These are phyloP conservation scores for Bombus huntii DNA, from an alignment of 1,140 invertebrate species.

Conservation along the genomic window DNA sequence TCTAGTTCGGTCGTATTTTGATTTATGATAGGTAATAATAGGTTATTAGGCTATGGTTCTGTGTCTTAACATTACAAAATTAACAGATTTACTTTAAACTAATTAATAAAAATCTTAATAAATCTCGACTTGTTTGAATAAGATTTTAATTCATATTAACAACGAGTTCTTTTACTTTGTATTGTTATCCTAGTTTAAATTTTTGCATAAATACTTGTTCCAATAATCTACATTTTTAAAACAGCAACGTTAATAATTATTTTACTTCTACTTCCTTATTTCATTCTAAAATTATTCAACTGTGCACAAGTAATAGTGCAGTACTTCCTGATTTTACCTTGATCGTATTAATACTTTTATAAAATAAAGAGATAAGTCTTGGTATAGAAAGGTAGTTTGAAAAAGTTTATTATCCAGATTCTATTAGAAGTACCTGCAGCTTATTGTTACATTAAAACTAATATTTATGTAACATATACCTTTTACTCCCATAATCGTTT, in stretches of 20 bases:
- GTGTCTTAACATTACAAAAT: too few relatives aligned
- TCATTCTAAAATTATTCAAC: background rate
- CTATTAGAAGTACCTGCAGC: too few relatives aligned
- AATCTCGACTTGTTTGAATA: too few relatives aligned
- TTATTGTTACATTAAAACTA: too few relatives aligned
- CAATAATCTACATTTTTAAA: background rate
- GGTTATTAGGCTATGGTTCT: background rate
- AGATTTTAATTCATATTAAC: too few relatives aligned
- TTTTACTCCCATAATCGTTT: background rate
- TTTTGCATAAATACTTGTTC: background rate
- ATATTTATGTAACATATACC: too few relatives aligned
- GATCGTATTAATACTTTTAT: background rate
- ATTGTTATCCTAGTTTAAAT: background rate
- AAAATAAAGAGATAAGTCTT: background rate
- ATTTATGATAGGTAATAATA: slow-evolving; percentile 10
- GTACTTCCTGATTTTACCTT: too few relatives aligned
- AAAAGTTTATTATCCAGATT: background rate
- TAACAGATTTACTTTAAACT: background rate
- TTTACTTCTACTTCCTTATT: background rate
- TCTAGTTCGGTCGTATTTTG: slow-evolving; percentile 26
- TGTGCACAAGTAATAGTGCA: too few relatives aligned
- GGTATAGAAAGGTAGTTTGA: background rate
- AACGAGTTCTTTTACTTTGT: background rate
- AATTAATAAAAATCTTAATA: background rate
- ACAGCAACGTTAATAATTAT: background rate